Percentiles rank a stretch among this genome's conserved stretches.
phyloP scores from a whole-genome alignment of 2,113 vertebrate genomes.

The Emberiza fucata region DNA sequence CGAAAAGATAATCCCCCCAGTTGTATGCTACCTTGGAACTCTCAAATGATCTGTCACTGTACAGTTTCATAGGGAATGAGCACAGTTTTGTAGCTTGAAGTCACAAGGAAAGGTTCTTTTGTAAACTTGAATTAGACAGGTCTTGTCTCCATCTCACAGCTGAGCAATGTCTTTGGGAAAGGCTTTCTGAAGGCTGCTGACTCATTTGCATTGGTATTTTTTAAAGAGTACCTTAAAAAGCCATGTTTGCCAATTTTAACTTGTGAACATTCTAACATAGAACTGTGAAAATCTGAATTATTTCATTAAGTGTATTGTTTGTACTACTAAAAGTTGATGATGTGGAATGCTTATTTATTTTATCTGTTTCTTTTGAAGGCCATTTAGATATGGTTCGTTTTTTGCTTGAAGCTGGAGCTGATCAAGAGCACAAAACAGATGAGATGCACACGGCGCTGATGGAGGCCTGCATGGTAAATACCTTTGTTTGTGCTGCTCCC shows the following conservation, averaged over 20 bases:
- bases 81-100: background rate
- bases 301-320: background rate
- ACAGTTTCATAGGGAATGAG: background rate
- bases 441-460: slow-evolving; percentile 99
- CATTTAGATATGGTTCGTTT: slow-evolving; percentile 99
- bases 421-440: slow-evolving; percentile 99
- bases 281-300: background rate
- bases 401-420: slow-evolving; percentile 96
- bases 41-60: rapidly evolving
- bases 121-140: background rate
- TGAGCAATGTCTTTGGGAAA: background rate
- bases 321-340: background rate
- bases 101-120: background rate
- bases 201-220: background rate
- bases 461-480: slow-evolving; percentile 98
- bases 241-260: background rate
- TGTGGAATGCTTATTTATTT: background rate
- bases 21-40: background rate
- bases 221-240: background rate
- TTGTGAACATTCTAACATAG: background rate
- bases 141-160: background rate
- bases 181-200: background rate
- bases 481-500: background rate
- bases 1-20: background rate
- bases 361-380: slow-evolving; percentile 76